Conservation (phyloP, 2,888 invertebrate genomes). For the Belgica antarctica region DNA sequence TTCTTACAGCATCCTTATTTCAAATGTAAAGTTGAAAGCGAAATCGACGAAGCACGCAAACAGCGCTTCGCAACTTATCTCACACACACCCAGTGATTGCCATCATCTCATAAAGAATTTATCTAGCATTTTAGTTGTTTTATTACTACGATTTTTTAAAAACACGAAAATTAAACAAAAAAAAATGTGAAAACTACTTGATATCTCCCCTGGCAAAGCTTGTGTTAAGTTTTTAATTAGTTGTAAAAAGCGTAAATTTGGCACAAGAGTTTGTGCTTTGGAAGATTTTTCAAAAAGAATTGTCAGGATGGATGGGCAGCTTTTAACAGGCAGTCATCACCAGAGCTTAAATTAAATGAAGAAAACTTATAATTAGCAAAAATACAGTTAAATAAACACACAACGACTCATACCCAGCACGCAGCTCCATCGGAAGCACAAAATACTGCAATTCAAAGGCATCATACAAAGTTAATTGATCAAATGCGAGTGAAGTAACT, state of each 20-base stretch:
- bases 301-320: conserved; percentile 37
- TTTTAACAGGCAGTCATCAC: conserved; percentile 37
- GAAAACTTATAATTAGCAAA: conserved; percentile 40
- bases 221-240: conserved; percentile 44
- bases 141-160: conserved; percentile 35
- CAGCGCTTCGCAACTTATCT: conserved; percentile 40
- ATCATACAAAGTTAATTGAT: background rate
- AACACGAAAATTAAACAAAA: conserved; percentile 21
- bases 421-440: conserved; percentile 23
- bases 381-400: conserved; percentile 17
- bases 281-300: conserved; percentile 12
- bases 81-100: conserved; percentile 43
- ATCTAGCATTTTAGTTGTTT: conserved; percentile 44
- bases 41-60: conserved; percentile 21
- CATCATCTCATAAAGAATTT: conserved; percentile 44
- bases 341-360: conserved; percentile 33
- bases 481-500: conserved; percentile 37
- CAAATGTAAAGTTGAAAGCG: conserved; percentile 20
- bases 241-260: conserved; percentile 9
- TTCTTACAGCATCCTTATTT: conserved; percentile 34
- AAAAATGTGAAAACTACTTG: conserved; percentile 25
- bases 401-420: conserved; percentile 37
- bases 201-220: conserved; percentile 41
- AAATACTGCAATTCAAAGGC: conserved; percentile 20
- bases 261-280: background rate